These are phyloP conservation scores for Dryoscopus gambensis DNA, from an alignment of 2,113 vertebrate genomes.

Conservation along the genomic window DNA sequence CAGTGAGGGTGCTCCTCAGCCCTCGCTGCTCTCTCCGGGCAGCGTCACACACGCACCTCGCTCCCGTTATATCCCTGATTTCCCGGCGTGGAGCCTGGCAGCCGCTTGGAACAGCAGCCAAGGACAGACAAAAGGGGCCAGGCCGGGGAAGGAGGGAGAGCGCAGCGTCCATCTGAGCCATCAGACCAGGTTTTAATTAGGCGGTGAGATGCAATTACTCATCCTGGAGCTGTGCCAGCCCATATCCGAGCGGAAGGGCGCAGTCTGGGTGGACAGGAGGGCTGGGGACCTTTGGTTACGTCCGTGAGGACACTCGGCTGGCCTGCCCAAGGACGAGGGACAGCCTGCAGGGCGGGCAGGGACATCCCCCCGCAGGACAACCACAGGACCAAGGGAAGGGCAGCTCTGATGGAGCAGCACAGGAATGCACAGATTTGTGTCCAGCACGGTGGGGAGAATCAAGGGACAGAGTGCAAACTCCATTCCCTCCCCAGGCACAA, in stretches of 20 bases:
- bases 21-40: background rate
- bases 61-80: background rate
- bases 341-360: background rate
- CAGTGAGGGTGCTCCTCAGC: rapidly evolving
- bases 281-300: background rate
- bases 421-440: background rate
- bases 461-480: background rate
- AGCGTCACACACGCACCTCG: rapidly evolving
- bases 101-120: background rate
- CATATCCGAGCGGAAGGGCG: background rate
- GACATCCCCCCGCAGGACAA: background rate
- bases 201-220: background rate
- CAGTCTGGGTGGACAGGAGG: background rate
- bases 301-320: background rate
- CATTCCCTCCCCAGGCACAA: background rate
- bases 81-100: background rate
- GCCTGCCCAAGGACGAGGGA: background rate
- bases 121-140: background rate
- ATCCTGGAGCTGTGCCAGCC: background rate
- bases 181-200: background rate
- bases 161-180: background rate
- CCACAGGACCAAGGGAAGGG: background rate
- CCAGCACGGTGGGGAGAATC: background rate
- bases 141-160: background rate
- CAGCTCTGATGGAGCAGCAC: background rate